Percentiles rank a stretch among this genome's conserved stretches.
phyloP scores from a whole-genome alignment of 1,140 invertebrate species.

The Papilio xuthus region DNA sequence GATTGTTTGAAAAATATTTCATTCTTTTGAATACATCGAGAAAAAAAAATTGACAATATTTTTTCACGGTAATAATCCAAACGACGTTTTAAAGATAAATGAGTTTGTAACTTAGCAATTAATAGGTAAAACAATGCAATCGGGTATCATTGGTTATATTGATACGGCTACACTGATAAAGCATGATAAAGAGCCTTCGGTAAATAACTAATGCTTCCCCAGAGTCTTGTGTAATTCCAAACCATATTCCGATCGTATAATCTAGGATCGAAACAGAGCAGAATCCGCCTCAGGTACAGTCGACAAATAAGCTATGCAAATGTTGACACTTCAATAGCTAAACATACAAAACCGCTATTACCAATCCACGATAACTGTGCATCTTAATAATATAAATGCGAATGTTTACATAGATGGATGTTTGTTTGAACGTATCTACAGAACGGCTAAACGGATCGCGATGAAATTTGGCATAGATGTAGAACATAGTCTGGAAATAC shows the following conservation, averaged over 20 bases:
- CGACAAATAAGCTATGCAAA: background rate
- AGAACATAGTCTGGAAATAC: too few species aligned
- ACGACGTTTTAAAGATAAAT: background rate
- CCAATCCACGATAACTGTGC: too few species aligned
- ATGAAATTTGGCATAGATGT: too few species aligned
- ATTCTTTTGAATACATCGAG: background rate
- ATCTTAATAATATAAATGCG: too few species aligned
- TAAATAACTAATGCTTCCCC: slow-evolving; percentile 35
- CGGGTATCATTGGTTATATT: slow-evolving; percentile 17
- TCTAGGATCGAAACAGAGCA: slow-evolving; percentile 26
- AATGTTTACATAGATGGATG: too few species aligned
- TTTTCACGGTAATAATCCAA: too few species aligned
- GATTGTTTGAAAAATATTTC: background rate
- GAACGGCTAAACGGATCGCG: too few species aligned
- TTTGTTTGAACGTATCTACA: too few species aligned
- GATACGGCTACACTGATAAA: slow-evolving; percentile 20
- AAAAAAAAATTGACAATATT: too few species aligned
- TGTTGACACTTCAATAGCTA: background rate
- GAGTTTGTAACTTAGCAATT: slow-evolving; percentile 36
- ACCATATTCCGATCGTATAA: slow-evolving; percentile 20
- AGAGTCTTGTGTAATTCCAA: slow-evolving; percentile 21
- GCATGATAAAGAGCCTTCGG: slow-evolving; percentile 29
- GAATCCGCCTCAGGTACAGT: slow-evolving; percentile 2
- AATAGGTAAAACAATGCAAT: slow-evolving; percentile 30
- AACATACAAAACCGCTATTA: background rate